These are phyloP conservation scores for Neomorphus geoffroyi DNA, from an alignment of 2,797 vertebrate species.

Conservation along the genomic window DNA sequence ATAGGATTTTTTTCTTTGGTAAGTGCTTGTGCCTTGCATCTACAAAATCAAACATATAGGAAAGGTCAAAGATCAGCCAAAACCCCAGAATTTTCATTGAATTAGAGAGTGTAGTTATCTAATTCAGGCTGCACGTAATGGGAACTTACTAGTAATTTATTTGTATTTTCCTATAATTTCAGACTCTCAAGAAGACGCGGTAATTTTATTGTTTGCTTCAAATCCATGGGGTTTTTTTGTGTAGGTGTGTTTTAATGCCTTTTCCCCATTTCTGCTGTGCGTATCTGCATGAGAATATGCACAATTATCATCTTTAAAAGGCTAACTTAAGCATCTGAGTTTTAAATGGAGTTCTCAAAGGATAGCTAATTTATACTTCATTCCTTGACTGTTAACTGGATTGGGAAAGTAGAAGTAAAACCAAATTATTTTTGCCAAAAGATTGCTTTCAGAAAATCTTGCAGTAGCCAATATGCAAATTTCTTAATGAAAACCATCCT, in stretches of 20 bases:
- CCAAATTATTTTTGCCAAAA: conserved; percentile 55
- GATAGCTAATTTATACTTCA: conserved; percentile 55
- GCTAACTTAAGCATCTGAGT: conserved; percentile 41
- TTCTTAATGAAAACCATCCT: conserved; percentile 64
- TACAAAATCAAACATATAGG: background rate
- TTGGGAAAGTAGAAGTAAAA: conserved; percentile 50
- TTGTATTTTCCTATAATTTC: background rate
- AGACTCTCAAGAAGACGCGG: background rate
- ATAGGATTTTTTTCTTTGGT: background rate
- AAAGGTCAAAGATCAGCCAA: background rate
- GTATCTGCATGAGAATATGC: conserved; percentile 46
- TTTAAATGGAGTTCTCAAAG: conserved; percentile 58
- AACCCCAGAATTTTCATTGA: background rate
- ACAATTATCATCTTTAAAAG: conserved; percentile 54
- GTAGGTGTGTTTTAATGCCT: conserved; percentile 64
- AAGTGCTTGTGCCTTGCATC: background rate
- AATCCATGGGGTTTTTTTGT: conserved; percentile 6
- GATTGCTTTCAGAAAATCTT: conserved; percentile 57
- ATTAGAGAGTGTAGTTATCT: background rate
- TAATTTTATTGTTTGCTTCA: conserved; percentile 57
- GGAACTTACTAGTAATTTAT: background rate
- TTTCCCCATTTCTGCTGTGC: conserved; percentile 2
- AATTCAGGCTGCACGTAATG: background rate
- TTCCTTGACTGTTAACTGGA: conserved; percentile 46
- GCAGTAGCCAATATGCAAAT: conserved; percentile 60